Evolutionary conservation across 2,888 invertebrate species (phyloP).

Genomic region (Coelopa pilipes): DNA sequence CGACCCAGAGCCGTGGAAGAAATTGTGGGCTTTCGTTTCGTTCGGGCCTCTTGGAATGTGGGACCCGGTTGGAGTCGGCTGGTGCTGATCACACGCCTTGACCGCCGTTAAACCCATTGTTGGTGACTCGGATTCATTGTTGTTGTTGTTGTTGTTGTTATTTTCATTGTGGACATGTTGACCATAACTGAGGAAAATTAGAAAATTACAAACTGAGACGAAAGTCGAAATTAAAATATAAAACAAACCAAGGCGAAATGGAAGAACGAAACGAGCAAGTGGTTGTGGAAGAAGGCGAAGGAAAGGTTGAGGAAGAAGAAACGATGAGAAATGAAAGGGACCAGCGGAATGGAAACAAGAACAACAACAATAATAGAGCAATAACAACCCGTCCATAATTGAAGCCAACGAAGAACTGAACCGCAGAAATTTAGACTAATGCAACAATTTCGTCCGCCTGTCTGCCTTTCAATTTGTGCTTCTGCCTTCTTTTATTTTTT

Average conservation of each 20-base stretch:
- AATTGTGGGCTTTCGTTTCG: no score
- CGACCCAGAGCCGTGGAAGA: no score
- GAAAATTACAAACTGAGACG: constrained; percentile 1
- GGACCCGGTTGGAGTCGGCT: no score
- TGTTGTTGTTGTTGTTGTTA: neutral
- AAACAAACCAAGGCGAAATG: neutral
- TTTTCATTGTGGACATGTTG: neutral
- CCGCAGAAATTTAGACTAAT: neutral
- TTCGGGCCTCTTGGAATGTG: neutral
- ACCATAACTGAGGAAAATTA: constrained; percentile 8
- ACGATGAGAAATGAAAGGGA: no score
- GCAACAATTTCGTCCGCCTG: neutral
- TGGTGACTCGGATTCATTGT: no score
- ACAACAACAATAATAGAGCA: no score
- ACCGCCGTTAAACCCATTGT: neutral
- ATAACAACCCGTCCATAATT: neutral
- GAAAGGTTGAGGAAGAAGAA: no score
- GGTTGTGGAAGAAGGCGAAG: neutral
- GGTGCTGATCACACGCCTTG: constrained; percentile 1
- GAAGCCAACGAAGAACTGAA: constrained; percentile 5
- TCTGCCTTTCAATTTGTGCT: neutral
- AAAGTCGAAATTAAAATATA: constrained; percentile 11
- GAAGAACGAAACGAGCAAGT: neutral
- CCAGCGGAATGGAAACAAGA: no score
- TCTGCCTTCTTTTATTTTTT: no score